phyloP scores from a whole-genome alignment of 37 sponge, comb jelly and placozoan species.

The Aplysina aerophoba region DNA sequence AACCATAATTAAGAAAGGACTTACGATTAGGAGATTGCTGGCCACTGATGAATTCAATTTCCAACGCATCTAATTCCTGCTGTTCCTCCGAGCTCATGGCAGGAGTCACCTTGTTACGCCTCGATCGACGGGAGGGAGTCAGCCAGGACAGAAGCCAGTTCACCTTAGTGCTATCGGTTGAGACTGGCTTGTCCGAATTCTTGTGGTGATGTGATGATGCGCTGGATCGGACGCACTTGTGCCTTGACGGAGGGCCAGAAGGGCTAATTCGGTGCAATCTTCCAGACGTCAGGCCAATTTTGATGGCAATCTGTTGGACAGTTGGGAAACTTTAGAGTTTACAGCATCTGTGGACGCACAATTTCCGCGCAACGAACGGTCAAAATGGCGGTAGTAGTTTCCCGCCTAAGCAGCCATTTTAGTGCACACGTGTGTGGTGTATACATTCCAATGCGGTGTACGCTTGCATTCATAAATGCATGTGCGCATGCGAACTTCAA shows the following conservation, averaged over 20 bases:
- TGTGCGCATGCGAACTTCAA: too few species aligned
- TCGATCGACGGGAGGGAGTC: background rate
- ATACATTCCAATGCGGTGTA: too few species aligned
- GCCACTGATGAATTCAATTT: constrained; percentile 19
- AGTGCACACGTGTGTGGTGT: too few species aligned
- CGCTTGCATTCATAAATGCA: too few species aligned
- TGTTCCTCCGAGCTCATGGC: constrained; percentile 21
- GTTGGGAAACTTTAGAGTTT: too few species aligned
- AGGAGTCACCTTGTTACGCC: background rate
- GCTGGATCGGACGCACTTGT: too few species aligned
- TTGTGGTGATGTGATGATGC: too few species aligned
- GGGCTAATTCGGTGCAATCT: background rate
- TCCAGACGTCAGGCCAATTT: constrained; percentile 16
- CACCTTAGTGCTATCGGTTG: background rate
- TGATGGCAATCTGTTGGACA: background rate
- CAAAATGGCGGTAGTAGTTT: too few species aligned
- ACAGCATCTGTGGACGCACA: too few species aligned
- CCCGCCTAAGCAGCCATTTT: too few species aligned
- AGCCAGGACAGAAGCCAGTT: constrained; percentile 33
- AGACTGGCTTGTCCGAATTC: background rate
- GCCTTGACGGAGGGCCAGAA: background rate
- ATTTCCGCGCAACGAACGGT: too few species aligned
- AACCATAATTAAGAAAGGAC: background rate
- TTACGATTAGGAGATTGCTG: constrained; percentile 10
- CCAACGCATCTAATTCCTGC: background rate